Percentiles rank a stretch among this genome's conserved stretches.
These are phyloP conservation scores for Bovichtus variegatus DNA, from an alignment of 2,797 vertebrate species.

Conservation along the genomic window DNA sequence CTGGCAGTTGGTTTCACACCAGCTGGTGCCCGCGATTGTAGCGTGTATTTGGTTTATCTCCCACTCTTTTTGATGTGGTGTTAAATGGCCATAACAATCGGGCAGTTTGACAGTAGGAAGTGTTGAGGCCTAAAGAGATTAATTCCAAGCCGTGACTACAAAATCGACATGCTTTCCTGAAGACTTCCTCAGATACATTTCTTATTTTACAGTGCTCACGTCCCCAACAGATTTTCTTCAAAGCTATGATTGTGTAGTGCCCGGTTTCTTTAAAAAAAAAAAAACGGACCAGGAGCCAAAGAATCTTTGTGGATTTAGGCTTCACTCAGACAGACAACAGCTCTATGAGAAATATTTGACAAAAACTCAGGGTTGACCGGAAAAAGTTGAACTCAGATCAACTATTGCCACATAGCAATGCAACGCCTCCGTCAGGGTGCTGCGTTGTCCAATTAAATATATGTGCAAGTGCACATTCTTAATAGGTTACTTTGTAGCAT, in stretches of 20 bases:
- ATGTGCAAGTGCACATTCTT: neutral
- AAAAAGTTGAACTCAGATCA: neutral
- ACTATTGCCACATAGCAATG: neutral
- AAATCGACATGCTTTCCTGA: conserved; percentile 46
- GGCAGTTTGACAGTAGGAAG: conserved; percentile 76
- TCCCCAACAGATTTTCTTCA: conserved; percentile 22
- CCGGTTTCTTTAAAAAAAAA: conserved; percentile 1
- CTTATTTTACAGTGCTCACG: conserved; percentile 28
- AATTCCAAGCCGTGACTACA: conserved; percentile 56
- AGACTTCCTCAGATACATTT: conserved; percentile 64
- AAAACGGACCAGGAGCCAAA: neutral
- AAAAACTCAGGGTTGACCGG: neutral
- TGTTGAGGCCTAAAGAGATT: conserved; percentile 66
- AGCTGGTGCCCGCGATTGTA: conserved; percentile 58
- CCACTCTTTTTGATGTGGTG: conserved; percentile 72
- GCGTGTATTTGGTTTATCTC: conserved; percentile 46
- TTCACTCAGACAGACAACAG: neutral
- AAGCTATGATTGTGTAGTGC: neutral
- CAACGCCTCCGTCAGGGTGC: neutral
- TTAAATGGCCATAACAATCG: conserved; percentile 70
- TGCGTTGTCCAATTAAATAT: neutral
- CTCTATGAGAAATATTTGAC: neutral
- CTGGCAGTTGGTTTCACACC: conserved; percentile 62
- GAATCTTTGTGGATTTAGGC: neutral
- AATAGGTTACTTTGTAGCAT: neutral